Percentiles rank a stretch among this genome's conserved stretches.
These are phyloP conservation scores for Achlya flavicornis DNA, from an alignment of 2,888 invertebrate species.

Conservation along the genomic window DNA sequence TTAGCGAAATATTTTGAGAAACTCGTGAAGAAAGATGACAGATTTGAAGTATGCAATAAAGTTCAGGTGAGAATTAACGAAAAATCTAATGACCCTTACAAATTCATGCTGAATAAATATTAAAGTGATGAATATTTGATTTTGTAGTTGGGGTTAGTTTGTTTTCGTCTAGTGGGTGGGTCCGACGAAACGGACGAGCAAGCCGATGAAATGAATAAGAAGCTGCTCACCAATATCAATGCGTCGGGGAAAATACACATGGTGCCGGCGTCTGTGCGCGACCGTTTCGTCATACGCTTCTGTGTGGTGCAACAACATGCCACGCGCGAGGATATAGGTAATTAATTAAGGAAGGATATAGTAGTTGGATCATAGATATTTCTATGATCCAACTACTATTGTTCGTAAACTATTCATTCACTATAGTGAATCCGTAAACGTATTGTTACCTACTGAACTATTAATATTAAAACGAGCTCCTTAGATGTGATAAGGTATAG, in stretches of 20 bases:
- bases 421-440: too few relatives aligned
- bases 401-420: too few relatives aligned
- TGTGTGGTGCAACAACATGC: slow-evolving; percentile 97
- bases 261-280: slow-evolving; percentile 96
- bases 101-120: slow-evolving; percentile 19
- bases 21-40: slow-evolving; percentile 90
- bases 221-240: slow-evolving; percentile 95
- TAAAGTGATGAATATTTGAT: slow-evolving; percentile 10
- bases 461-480: too few relatives aligned
- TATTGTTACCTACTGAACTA: too few relatives aligned
- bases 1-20: slow-evolving; percentile 95
- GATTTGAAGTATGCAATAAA: slow-evolving; percentile 96
- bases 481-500: too few relatives aligned
- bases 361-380: too few relatives aligned
- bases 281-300: slow-evolving; percentile 96
- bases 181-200: slow-evolving; percentile 67
- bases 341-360: too few relatives aligned
- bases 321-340: slow-evolving; percentile 91
- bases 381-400: too few relatives aligned
- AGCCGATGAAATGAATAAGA: slow-evolving; percentile 91
- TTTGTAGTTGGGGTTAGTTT: slow-evolving; percentile 93
- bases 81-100: slow-evolving; percentile 9
- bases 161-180: slow-evolving; percentile 92
- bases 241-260: slow-evolving; percentile 98
- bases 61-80: slow-evolving; percentile 87